Evolutionary conservation across 1,140 invertebrate genomes (phyloP), one percentile per base, ranked within the genome.

Genomic region (Condylostylus longicornis): DNA sequence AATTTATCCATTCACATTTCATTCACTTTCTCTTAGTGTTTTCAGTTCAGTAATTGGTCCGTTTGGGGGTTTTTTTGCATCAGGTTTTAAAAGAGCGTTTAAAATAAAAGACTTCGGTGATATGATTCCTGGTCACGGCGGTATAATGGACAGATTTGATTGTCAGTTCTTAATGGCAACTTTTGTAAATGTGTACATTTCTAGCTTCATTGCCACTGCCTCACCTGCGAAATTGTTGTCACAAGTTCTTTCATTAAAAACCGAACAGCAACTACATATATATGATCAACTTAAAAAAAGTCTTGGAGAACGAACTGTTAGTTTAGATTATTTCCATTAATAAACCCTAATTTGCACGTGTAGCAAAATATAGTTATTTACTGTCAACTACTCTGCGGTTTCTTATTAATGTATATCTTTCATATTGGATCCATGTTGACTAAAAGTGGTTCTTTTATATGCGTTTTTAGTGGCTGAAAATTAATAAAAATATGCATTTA

Each of bases 61-160:
- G 1, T 99, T 99, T 67, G 96, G 95, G 40, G 95, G 95, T 30
- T 99, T 99, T 68, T 99, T 98, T 69, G 95, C 95, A 32, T 96
- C 90, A 56, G 95, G 95, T 22, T 99, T 99, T 58, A 98, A 98
- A 58, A 68, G 95, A 44, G 95, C 94, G 35, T 98, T 98, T 56
- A 97, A 97, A 71, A 95, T 98, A 42, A 98, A 97, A 64, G 73
- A 76, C 52, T 76, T 76, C 46, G 72, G 72, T 29, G 71, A 75
- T 45, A 67, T 72, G 50, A 71, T 77, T 64, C 63, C 73, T 40
- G 95, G 95, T 5, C 95, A 98, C 70, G 95, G 95, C 39, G 95
- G 95, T 22, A 89, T 98, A 47, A 95, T 98, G 86, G 95, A 98
- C 66, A 73, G 95, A 47, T 98, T 98, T 68, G 95, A 98, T 65